Conservation (phyloP, 2,888 invertebrate genomes). For the Chaetogeoica ovagalla region DNA sequence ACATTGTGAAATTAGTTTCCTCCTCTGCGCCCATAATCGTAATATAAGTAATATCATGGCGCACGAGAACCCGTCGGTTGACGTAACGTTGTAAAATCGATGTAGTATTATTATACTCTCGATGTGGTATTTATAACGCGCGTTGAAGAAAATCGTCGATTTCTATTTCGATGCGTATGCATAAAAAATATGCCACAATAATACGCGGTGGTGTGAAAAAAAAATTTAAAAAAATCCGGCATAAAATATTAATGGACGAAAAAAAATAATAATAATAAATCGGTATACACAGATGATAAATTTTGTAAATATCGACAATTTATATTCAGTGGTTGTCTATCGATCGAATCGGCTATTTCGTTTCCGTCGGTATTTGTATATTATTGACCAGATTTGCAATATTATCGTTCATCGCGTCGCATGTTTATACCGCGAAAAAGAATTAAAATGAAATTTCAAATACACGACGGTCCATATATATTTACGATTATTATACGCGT, state of each 20-base stretch:
- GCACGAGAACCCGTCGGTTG: too few species aligned
- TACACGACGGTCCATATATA: too few species aligned
- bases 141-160: neutral
- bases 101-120: neutral
- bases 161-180: neutral
- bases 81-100: neutral
- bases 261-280: too few species aligned
- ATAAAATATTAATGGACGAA: too few species aligned
- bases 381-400: conserved; percentile 47
- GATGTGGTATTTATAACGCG: neutral
- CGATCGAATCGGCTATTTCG: conserved; percentile 51
- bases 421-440: conserved; percentile 41
- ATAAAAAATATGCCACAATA: too few species aligned
- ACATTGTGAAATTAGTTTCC: neutral
- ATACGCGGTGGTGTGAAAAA: conserved; percentile 11
- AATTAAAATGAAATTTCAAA: too few species aligned
- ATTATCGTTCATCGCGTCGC: too few species aligned
- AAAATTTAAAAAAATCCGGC: too few species aligned
- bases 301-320: conserved; percentile 53
- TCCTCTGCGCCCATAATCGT: too few species aligned
- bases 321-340: conserved; percentile 49
- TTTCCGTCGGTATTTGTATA: conserved; percentile 45
- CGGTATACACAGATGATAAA: conserved; percentile 53
- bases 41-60: too few species aligned
- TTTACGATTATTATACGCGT: too few species aligned